phyloP scores from a whole-genome alignment of 2,113 vertebrate species.

The Hemicordylus capensis region DNA sequence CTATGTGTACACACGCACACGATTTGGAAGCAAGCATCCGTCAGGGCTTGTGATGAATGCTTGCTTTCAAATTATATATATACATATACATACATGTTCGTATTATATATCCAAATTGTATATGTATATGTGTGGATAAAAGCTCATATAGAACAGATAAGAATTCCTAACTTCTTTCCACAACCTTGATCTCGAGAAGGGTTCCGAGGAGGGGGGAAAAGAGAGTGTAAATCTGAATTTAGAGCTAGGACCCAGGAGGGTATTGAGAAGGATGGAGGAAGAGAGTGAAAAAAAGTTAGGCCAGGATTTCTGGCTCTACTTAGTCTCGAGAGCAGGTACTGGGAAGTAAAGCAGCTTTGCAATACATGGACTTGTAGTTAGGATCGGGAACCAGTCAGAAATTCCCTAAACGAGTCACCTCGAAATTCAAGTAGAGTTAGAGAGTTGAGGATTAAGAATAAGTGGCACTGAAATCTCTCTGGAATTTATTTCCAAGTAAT shows the following conservation, averaged over 20 bases:
- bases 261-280: background rate
- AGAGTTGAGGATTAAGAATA: background rate
- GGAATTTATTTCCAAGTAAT: background rate
- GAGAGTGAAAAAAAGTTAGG: background rate
- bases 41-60: too few relatives aligned
- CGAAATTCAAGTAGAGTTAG: background rate
- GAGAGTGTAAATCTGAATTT: background rate
- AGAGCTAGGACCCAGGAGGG: background rate
- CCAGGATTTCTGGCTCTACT: background rate
- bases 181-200: background rate
- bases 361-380: background rate
- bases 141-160: too few relatives aligned
- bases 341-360: background rate
- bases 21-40: too few relatives aligned
- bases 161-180: too few relatives aligned
- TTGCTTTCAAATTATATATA: too few relatives aligned
- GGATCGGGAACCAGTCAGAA: background rate
- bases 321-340: background rate
- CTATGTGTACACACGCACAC: too few relatives aligned
- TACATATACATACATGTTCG: too few relatives aligned
- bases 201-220: background rate
- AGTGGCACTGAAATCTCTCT: background rate
- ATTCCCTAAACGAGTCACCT: background rate
- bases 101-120: too few relatives aligned
- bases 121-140: too few relatives aligned